Conservation (phyloP, 2,888 invertebrate genomes). For the Thereva nobilitata region DNA sequence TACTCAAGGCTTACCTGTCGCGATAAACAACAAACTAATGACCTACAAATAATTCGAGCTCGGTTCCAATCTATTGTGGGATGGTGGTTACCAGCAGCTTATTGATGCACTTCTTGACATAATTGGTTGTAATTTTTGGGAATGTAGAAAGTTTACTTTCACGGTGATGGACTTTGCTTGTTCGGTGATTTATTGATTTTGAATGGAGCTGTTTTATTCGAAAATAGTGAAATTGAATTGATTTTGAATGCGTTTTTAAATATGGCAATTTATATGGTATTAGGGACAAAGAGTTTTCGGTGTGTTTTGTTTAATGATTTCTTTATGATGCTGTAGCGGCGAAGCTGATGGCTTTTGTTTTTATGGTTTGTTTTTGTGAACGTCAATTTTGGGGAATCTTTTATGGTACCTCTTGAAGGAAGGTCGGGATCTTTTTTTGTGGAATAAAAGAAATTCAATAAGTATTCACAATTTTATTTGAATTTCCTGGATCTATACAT, state of each 20-base stretch:
- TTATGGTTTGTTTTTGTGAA: too few relatives aligned
- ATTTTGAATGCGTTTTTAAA: too few relatives aligned
- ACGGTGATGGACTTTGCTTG: constrained; percentile 28
- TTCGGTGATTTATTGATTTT: constrained; percentile 10
- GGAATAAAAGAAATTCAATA: too few relatives aligned
- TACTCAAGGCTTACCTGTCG: constrained; percentile 28
- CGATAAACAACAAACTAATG: constrained; percentile 13
- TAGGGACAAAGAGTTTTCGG: neutral
- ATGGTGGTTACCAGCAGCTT: neutral
- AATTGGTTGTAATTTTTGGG: constrained; percentile 28
- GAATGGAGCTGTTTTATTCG: constrained; percentile 4
- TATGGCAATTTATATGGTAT: neutral
- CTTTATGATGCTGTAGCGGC: too few relatives aligned
- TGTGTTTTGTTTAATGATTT: too few relatives aligned
- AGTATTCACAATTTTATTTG: too few relatives aligned
- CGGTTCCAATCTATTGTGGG: neutral
- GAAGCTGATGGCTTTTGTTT: too few relatives aligned
- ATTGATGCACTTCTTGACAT: neutral
- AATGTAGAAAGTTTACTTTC: constrained; percentile 18
- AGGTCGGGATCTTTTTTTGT: too few relatives aligned
- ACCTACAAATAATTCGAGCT: constrained; percentile 26
- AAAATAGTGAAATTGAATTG: too few relatives aligned
- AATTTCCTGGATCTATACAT: too few relatives aligned
- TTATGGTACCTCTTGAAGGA: too few relatives aligned
- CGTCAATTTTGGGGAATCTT: too few relatives aligned